phyloP scores from a whole-genome alignment of 2,113 vertebrate genomes.

The Phalacrocorax brasilianus region DNA sequence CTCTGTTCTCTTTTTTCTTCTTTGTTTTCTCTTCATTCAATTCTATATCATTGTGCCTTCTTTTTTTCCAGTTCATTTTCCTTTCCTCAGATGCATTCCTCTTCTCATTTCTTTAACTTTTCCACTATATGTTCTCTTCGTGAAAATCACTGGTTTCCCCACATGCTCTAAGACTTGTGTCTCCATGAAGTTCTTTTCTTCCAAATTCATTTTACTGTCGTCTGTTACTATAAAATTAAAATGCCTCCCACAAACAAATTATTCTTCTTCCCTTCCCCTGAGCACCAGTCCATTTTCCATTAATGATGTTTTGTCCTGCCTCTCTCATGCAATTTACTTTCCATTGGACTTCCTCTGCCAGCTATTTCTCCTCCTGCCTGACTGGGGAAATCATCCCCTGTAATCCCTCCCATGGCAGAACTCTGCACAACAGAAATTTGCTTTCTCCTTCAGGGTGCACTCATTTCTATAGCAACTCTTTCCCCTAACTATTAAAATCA shows the following conservation, averaged over 20 bases:
- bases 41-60: neutral
- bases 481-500: slow-evolving; percentile 6
- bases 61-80: neutral
- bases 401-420: neutral
- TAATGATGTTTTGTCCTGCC: neutral
- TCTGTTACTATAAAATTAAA: slow-evolving; percentile 27
- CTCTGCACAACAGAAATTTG: neutral
- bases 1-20: neutral
- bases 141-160: neutral
- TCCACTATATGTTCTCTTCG: neutral
- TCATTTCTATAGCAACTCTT: neutral
- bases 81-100: neutral
- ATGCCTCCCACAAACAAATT: slow-evolving; percentile 27
- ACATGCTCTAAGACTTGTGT: neutral
- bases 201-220: slow-evolving; percentile 19
- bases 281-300: neutral
- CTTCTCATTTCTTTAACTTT: neutral
- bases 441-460: neutral
- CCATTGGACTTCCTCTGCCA: neutral
- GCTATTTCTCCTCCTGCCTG: neutral
- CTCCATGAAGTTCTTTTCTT: neutral
- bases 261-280: neutral
- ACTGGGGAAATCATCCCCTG: neutral
- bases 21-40: neutral
- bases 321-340: slow-evolving; percentile 22